Base-by-base conservation (phyloP, 2,888 invertebrate genomes). In the Apotomis betuletana region DNA sequence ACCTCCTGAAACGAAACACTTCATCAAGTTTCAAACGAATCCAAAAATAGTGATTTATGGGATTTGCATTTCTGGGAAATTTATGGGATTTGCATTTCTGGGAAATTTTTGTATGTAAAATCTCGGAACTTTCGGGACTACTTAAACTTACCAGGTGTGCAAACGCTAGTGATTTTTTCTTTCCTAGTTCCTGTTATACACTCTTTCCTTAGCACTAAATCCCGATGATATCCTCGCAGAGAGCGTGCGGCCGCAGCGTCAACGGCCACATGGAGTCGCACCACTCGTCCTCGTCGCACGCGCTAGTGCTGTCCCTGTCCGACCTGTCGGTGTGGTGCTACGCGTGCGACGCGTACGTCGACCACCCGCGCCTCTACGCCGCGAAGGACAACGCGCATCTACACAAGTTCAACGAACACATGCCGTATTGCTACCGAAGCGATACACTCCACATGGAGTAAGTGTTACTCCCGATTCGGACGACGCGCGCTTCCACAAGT, bases 281-380 rank as follows among this genome's bases (percentile, higher is more conserved):
- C 87, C 94, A 94, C 74, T 75, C 89, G 9, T 84, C 88, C 6
- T 91, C 91, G 0, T 85, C 91, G 0, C 98, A 98, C 93, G 92
- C 96, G n/a, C 90, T 98, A 78, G 95, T 95, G 8, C 92, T 98
- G 74, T 97, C 98, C 74, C 96, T 96, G 78, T 90, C 94, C 51
- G 98, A 98, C 91, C 91, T 98, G 62, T 97, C 97, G 0, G 96
- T 97, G 41, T 98, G 98, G 98, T 98, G 98, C 90, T 97, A 96
- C 84, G 90, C 84, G 3, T 98, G 98, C 86, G 96, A 97, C 83
- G 93, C 95, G 10, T 98, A 98, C 84, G 94, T 98, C 49, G 96
- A 97, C 84, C 95, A 97, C 90, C 93, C 95, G 73, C 94, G 96
- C 76, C 90, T 97, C 5, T 95, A 95, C 83, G 94, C 94, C 68